phyloP scores from a whole-genome alignment of 53 echinoderm and acorn worm species.

The Pentamera pediparva region DNA sequence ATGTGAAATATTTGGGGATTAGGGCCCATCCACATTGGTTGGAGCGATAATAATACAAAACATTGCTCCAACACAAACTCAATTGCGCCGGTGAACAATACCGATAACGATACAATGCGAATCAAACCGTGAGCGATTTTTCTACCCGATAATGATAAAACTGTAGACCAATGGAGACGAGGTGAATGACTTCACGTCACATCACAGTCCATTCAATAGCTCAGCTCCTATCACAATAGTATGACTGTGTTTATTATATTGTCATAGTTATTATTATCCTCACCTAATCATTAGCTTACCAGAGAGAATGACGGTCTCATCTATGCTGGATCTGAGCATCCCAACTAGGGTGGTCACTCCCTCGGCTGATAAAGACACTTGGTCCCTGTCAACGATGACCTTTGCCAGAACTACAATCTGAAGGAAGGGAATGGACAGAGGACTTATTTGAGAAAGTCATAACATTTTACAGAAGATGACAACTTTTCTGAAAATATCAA shows the following conservation, averaged over 20 bases:
- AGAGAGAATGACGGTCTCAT: constrained; percentile 77
- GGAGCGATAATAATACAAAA: too few relatives aligned
- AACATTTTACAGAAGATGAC: too few relatives aligned
- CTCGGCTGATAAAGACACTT: constrained; percentile 86
- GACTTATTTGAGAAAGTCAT: not conserved
- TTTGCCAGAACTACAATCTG: constrained; percentile 92
- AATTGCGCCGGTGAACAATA: too few relatives aligned
- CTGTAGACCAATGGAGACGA: not conserved
- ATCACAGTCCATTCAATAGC: too few relatives aligned
- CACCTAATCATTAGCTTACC: constrained; percentile 36
- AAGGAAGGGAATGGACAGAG: not conserved
- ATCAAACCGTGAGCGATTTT: not conserved
- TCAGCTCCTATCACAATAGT: too few relatives aligned
- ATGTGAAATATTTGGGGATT: too few relatives aligned
- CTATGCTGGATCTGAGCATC: constrained; percentile 64
- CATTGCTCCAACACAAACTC: too few relatives aligned
- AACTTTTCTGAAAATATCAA: too few relatives aligned
- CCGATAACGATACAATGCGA: too few relatives aligned
- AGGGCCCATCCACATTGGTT: too few relatives aligned
- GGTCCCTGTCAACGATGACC: constrained; percentile 87
- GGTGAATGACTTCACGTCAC: too few relatives aligned
- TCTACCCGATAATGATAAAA: not conserved
- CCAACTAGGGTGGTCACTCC: constrained; percentile 82
- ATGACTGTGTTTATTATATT: too few relatives aligned
- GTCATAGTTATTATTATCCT: not conserved